A percentile compares a stretch with the other conserved stretches of the same genome.
Evolutionary conservation across 1,140 invertebrate species (phyloP).

Genomic region (Lutraria rhynchaena): DNA sequence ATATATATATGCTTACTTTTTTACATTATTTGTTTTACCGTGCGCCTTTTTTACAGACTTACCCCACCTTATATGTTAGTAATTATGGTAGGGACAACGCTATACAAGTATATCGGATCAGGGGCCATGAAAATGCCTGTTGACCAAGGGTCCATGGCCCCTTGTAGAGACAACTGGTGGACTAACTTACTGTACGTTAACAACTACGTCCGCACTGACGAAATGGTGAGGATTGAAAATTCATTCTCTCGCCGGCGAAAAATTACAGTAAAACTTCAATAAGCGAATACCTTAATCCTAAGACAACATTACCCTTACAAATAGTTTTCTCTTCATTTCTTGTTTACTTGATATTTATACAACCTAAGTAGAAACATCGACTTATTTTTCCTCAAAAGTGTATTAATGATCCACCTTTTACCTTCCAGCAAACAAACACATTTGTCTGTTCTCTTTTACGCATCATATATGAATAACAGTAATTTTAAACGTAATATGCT

Average conservation of each 20-base stretch:
- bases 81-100: constrained; percentile 68
- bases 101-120: constrained; percentile 69
- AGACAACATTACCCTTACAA: background rate
- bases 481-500: no score
- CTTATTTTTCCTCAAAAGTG: background rate
- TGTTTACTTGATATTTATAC: no score
- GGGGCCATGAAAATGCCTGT: constrained; percentile 68
- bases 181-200: constrained; percentile 91
- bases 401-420: no score
- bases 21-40: no score
- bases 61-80: constrained; percentile 73
- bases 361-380: background rate
- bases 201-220: constrained; percentile 88
- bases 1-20: no score
- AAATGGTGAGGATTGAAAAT: constrained; percentile 48
- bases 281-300: no score
- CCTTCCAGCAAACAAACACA: no score
- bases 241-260: no score
- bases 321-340: no score
- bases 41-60: constrained; percentile 51
- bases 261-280: no score
- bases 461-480: no score
- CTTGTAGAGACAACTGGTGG: constrained; percentile 90
- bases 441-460: no score
- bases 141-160: constrained; percentile 14